Evolutionary conservation across 2,113 vertebrate genomes (phyloP).

Genomic region (Aleadryas rufinucha): DNA sequence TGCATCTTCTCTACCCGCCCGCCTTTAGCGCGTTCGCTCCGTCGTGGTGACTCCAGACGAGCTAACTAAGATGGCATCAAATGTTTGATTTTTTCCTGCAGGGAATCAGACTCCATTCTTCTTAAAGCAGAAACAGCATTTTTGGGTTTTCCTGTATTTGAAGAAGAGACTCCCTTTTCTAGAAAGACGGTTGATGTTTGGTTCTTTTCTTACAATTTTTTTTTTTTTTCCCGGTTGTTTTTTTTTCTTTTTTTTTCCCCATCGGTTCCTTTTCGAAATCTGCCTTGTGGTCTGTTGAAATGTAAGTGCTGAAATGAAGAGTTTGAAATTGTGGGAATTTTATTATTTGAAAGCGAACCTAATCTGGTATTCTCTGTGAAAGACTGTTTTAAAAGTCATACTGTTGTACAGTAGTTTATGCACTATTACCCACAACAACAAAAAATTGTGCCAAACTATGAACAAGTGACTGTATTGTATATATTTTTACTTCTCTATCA

Average conservation of each 20-base stretch:
- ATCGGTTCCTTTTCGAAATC: slow-evolving; percentile 76
- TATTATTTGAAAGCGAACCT: slow-evolving; percentile 75
- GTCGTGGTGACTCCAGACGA: slow-evolving; percentile 67
- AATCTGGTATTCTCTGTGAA: slow-evolving; percentile 77
- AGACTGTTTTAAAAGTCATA: slow-evolving; percentile 80
- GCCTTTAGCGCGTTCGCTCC: slow-evolving; percentile 63
- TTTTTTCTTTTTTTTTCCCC: neutral
- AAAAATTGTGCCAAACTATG: slow-evolving; percentile 94
- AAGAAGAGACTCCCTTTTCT: slow-evolving; percentile 90
- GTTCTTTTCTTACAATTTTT: neutral
- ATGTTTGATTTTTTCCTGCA: slow-evolving; percentile 82
- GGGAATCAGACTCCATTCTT: slow-evolving; percentile 85
- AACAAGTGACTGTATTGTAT: slow-evolving; percentile 94
- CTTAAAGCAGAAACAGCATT: slow-evolving; percentile 91
- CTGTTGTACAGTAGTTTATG: slow-evolving; percentile 95
- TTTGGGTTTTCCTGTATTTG: slow-evolving; percentile 90
- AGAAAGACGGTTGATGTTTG: slow-evolving; percentile 85
- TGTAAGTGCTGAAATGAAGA: slow-evolving; percentile 85
- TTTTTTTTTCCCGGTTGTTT: neutral
- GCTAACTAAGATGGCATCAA: slow-evolving; percentile 77
- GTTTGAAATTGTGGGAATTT: slow-evolving; percentile 74
- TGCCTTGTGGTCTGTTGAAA: slow-evolving; percentile 84
- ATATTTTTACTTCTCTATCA: slow-evolving; percentile 85
- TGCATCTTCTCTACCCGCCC: slow-evolving; percentile 61
- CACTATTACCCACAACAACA: slow-evolving; percentile 87